Evolutionary conservation across 2,797 vertebrate genomes (phyloP).

Genomic region (Lagocephalus sceleratus): DNA sequence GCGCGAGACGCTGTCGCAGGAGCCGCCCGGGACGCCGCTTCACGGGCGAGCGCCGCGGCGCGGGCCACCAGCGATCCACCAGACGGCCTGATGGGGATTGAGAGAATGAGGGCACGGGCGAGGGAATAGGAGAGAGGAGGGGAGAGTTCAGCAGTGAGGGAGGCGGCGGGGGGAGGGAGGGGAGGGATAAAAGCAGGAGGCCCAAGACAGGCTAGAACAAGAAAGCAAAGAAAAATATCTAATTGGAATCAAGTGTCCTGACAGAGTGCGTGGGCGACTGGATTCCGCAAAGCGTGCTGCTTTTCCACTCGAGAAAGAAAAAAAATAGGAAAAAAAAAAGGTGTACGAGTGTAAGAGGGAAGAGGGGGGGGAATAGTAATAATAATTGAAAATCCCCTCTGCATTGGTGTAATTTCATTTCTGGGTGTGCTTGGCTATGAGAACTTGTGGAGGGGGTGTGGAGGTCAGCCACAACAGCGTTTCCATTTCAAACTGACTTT

Average conservation of each 20-base stretch:
- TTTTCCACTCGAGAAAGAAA: slow-evolving; percentile 77
- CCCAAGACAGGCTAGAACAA: slow-evolving; percentile 78
- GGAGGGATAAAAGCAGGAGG: slow-evolving; percentile 68
- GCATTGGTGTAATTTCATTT: slow-evolving; percentile 67
- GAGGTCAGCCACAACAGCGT: slow-evolving; percentile 60
- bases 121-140: slow-evolving; percentile 56
- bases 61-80: slow-evolving; percentile 44
- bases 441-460: slow-evolving; percentile 71
- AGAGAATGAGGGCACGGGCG: slow-evolving; percentile 61
- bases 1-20: too few relatives aligned
- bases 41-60: slow-evolving; percentile 37
- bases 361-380: slow-evolving; percentile 19
- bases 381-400: slow-evolving; percentile 62
- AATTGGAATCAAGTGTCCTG: slow-evolving; percentile 82
- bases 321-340: too few relatives aligned
- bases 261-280: slow-evolving; percentile 71
- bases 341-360: slow-evolving; percentile 31
- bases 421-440: slow-evolving; percentile 64
- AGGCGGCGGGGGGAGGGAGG: slow-evolving; percentile 43
- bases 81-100: slow-evolving; percentile 55
- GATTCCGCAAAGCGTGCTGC: slow-evolving; percentile 72
- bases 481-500: slow-evolving; percentile 59
- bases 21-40: too few relatives aligned
- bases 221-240: slow-evolving; percentile 80
- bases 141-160: slow-evolving; percentile 59